Conservation (phyloP, 37 sponge, comb jelly and placozoan species). For the Mnemiopsis leidyi region DNA sequence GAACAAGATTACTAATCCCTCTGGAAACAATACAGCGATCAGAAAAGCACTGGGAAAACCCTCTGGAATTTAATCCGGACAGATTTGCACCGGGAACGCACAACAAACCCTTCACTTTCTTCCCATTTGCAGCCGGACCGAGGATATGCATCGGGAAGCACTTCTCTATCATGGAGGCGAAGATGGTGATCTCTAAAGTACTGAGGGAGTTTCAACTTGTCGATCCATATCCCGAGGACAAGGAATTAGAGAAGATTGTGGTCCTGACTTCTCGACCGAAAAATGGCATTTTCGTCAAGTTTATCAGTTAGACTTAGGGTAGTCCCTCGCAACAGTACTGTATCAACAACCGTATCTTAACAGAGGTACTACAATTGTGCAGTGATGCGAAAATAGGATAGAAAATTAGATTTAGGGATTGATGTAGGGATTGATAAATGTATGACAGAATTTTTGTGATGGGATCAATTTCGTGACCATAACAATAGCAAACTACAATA, state of each 20-base stretch:
- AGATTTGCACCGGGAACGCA: neutral
- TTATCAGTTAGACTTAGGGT: too few relatives aligned
- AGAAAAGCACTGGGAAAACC: neutral
- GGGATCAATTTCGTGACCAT: too few relatives aligned
- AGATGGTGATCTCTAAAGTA: neutral
- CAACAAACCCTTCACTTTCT: neutral
- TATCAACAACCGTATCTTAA: too few relatives aligned
- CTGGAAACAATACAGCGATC: neutral
- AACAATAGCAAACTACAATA: too few relatives aligned
- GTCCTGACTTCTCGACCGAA: neutral
- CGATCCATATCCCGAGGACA: slow-evolving; percentile 2
- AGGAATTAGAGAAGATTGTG: neutral
- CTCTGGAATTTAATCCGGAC: neutral
- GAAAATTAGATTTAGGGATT: too few relatives aligned
- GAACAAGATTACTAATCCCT: neutral
- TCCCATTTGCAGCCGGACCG: slow-evolving; percentile 1
- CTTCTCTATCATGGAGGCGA: slow-evolving; percentile 9
- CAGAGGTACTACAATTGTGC: too few relatives aligned
- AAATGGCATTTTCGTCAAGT: too few relatives aligned
- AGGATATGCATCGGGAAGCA: slow-evolving; percentile 5
- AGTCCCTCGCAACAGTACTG: too few relatives aligned
- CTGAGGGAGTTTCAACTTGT: neutral
- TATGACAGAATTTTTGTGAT: too few relatives aligned
- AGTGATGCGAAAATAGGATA: too few relatives aligned
- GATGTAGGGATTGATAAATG: too few relatives aligned